Evolutionary conservation across 2,888 invertebrate genomes (phyloP), one percentile per base, ranked within the genome.

Genomic region (Fragum sueziense): DNA sequence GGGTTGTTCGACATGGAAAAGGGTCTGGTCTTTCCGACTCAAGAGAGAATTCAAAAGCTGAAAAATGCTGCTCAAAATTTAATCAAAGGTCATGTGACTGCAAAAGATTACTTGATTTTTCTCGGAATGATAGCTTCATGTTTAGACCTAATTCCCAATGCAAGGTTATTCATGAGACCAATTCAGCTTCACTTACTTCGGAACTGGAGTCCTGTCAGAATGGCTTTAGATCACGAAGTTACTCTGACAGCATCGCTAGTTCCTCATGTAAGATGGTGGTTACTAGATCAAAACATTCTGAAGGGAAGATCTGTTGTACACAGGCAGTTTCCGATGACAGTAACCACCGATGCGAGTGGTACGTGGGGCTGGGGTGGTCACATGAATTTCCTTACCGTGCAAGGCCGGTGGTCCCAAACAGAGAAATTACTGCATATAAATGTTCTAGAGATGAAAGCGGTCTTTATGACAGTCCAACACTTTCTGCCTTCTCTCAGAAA

Each of bases 131-230:
- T 80, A 25, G 76, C 73, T 20, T 76, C 74, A 4, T 80, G 76
- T 61, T 57, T 76, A n/a, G 67, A 70, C 25, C 34, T 80, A 11
- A 80, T 80, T 67, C 73, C 79, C 27, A 79, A 79, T 71, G 74
- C 71, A 25, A 62, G 80, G 20, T 69, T 81, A 54, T 75, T 75
- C 70, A 80, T 80, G 76, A 62, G 74, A 71, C 74, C 77, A 31
- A 17, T 80, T n/a, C 74, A 80, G 31, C 71, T 70, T n/a, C 70
- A 70, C 54, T 33, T 70, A 34, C 25, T 70, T 4, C 31, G 31
- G 25, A 70, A 54, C 29, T 70, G 70, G 72, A 72, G 62, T 47
- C 72, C 62, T 33, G n/a, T 22, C 17, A 72, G 62, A 62, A 72
- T 72, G 72, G 4, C 27, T 20, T 14, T 72, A 25, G 7, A 17